A percentile compares a stretch with the other conserved stretches of the same genome.
Conservation (phyloP, 2,888 invertebrate species). For the Amphimallon solstitiale region DNA sequence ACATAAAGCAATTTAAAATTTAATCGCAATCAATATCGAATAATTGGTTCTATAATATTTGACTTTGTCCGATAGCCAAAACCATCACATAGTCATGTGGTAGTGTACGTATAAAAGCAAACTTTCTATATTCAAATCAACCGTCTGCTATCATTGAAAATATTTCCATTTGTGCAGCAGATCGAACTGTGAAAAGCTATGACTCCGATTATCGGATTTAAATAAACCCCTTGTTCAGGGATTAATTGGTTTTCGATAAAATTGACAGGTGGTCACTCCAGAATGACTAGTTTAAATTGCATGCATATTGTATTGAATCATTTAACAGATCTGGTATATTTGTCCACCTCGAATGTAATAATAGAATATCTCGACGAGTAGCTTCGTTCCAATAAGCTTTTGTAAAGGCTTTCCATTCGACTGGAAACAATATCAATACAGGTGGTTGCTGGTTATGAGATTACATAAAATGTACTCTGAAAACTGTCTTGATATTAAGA, state of each 20-base stretch:
- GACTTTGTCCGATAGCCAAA: neutral
- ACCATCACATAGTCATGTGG: neutral
- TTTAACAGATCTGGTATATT: constrained; percentile 21
- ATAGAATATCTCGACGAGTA: constrained; percentile 24
- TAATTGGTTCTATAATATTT: constrained; percentile 31
- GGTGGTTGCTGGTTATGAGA: constrained; percentile 28
- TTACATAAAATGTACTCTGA: too few species aligned
- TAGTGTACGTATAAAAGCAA: neutral
- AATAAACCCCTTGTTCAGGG: constrained; percentile 28
- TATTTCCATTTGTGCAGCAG: constrained; percentile 27
- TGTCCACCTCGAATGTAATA: constrained; percentile 25
- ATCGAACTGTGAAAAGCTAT: constrained; percentile 32
- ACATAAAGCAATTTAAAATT: constrained; percentile 22
- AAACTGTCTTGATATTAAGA: too few species aligned
- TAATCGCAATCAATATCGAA: constrained; percentile 15
- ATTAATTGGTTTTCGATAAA: constrained; percentile 36
- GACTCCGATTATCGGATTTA: constrained; percentile 34
- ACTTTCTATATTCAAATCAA: constrained; percentile 31
- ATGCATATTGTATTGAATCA: constrained; percentile 33
- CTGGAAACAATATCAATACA: constrained; percentile 38
- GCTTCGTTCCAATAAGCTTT: constrained; percentile 22
- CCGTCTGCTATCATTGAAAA: constrained; percentile 31
- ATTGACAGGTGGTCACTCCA: constrained; percentile 36
- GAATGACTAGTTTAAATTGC: constrained; percentile 35
- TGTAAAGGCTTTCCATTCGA: constrained; percentile 23